Evolutionary conservation across 2,797 vertebrate genomes (phyloP).

Genomic region (Orientallactaga sibirica): DNA sequence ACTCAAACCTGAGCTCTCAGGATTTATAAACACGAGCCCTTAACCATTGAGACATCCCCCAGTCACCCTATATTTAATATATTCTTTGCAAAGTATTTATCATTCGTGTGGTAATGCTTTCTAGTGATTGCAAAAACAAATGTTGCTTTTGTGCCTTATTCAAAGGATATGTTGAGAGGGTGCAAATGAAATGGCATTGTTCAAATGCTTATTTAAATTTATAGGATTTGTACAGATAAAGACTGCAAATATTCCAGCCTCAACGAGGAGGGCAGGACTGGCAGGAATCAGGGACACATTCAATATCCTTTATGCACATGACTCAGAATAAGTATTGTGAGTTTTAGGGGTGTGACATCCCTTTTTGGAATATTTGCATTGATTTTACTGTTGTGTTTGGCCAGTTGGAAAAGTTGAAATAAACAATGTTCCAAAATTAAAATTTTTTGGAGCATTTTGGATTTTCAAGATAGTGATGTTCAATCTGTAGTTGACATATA

Average conservation of each 20-base stretch:
- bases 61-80: too few relatives aligned
- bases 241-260: not conserved
- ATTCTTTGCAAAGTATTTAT: not conserved
- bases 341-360: not conserved
- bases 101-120: not conserved
- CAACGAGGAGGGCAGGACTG: not conserved
- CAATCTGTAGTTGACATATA: not conserved
- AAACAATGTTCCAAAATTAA: not conserved
- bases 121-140: not conserved
- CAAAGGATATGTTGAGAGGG: not conserved
- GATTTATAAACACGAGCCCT: too few relatives aligned
- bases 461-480: not conserved
- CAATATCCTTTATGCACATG: too few relatives aligned
- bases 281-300: not conserved
- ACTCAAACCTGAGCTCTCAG: too few relatives aligned
- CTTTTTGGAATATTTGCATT: not conserved
- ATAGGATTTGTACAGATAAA: not conserved
- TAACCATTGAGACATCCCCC: too few relatives aligned
- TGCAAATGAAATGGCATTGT: not conserved
- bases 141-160: slow-evolving; percentile 28
- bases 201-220: not conserved
- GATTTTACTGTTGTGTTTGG: not conserved
- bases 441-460: not conserved
- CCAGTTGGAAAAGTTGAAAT: not conserved
- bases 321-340: not conserved